A percentile compares a stretch with the other conserved stretches of the same genome.
Conservation (phyloP, 1,140 invertebrate genomes). For the Protaetia brevitarsis region DNA sequence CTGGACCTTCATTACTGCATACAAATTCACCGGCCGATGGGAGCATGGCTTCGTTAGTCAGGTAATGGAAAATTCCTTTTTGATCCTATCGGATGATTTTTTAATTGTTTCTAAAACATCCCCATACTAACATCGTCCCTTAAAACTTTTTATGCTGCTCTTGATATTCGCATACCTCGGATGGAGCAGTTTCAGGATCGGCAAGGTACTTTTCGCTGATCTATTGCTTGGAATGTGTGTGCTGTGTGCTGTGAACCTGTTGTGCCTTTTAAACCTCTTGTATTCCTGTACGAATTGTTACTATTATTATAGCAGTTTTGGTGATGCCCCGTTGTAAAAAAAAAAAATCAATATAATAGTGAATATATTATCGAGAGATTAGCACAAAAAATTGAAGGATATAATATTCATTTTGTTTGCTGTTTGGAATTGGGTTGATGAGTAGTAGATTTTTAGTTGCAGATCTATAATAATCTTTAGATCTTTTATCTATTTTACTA, state of each 20-base stretch:
- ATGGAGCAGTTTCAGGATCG: constrained; percentile 61
- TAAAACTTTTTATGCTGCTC: constrained; percentile 33
- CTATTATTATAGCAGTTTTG: constrained; percentile 23
- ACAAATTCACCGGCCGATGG: constrained; percentile 53
- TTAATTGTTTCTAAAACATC: constrained; percentile 41
- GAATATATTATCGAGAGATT: constrained; percentile 5
- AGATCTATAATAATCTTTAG: neutral
- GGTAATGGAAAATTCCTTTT: constrained; percentile 43
- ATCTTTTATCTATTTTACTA: too few species aligned
- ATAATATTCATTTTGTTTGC: neutral
- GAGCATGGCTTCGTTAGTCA: constrained; percentile 55
- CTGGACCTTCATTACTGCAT: constrained; percentile 56
- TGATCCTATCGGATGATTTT: constrained; percentile 30
- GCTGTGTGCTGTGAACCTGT: constrained; percentile 60
- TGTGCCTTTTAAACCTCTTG: constrained; percentile 60
- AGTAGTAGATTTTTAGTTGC: neutral
- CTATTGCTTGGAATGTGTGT: constrained; percentile 63
- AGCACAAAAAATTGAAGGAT: neutral
- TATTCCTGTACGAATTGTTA: constrained; percentile 40
- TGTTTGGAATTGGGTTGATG: too few species aligned
- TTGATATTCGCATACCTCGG: constrained; percentile 33
- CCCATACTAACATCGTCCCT: constrained; percentile 41
- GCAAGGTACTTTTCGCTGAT: constrained; percentile 70
- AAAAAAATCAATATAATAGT: neutral
- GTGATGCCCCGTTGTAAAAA: constrained; percentile 18